Conservation (phyloP, 1,140 invertebrate species). For the Diorhabda elongata region DNA sequence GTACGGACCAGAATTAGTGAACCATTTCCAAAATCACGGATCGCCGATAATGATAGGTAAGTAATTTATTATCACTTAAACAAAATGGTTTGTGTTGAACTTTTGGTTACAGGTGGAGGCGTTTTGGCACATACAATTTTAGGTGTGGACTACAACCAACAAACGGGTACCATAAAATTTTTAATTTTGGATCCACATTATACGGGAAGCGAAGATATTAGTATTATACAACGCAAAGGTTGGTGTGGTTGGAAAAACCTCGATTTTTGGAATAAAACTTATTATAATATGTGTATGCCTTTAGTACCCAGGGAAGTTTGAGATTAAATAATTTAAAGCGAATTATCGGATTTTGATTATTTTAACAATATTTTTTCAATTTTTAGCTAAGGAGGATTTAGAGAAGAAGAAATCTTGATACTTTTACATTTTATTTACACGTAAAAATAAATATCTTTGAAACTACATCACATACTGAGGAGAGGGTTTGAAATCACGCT, state of each 20-base stretch:
- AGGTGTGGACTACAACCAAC: constrained; percentile 83
- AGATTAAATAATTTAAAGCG: constrained; percentile 16
- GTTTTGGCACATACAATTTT: constrained; percentile 97
- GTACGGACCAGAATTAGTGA: constrained; percentile 73
- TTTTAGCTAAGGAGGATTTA: too few relatives aligned
- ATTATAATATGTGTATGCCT: constrained; percentile 94
- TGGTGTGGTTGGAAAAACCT: constrained; percentile 93
- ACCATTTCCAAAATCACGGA: constrained; percentile 90
- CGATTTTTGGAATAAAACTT: constrained; percentile 89
- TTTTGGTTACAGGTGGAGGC: constrained; percentile 73
- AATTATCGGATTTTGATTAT: too few relatives aligned
- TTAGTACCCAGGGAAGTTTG: constrained; percentile 59
- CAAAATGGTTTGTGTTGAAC: too few relatives aligned
- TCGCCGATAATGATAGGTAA: constrained; percentile 97
- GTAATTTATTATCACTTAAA: constrained; percentile 14
- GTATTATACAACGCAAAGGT: constrained; percentile 70
- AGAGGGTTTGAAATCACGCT: not conserved
- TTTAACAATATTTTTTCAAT: too few relatives aligned
- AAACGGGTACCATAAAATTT: constrained; percentile 76
- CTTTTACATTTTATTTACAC: not conserved
- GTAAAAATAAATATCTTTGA: constrained; percentile 3
- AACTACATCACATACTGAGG: not conserved
- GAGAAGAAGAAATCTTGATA: too few relatives aligned
- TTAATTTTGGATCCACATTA: constrained; percentile 98
- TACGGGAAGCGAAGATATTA: constrained; percentile 75